Evolutionary conservation across 2,113 vertebrate genomes (phyloP).

Genomic region (Pterophyllum scalare): DNA sequence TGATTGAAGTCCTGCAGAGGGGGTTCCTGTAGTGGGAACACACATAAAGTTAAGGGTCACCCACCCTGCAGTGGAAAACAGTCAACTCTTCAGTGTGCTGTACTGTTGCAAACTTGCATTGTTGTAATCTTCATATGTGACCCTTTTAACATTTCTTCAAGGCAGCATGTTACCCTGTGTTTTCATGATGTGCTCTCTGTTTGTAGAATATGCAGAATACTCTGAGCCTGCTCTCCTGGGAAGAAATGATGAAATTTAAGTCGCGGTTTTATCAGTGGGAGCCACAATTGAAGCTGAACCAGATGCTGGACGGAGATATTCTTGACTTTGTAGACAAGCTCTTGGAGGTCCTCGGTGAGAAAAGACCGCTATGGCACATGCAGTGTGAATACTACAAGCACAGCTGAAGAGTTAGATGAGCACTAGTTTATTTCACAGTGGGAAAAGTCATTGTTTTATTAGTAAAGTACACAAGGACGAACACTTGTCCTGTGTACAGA

Average conservation of each 20-base stretch:
- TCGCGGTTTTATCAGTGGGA: slow-evolving; percentile 28
- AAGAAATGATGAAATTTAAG: slow-evolving; percentile 59
- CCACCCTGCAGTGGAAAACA: too few species aligned
- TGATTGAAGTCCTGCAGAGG: too few species aligned
- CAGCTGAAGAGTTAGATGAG: not conserved
- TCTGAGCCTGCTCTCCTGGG: slow-evolving; percentile 2
- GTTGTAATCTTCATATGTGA: not conserved
- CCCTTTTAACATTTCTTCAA: not conserved
- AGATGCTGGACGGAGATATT: slow-evolving; percentile 63
- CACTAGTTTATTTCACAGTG: not conserved
- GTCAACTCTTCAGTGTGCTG: not conserved
- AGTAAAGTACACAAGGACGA: not conserved
- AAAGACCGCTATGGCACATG: not conserved
- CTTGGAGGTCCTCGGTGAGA: slow-evolving; percentile 67
- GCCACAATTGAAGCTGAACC: not conserved
- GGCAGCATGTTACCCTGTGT: not conserved
- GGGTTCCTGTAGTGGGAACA: too few species aligned
- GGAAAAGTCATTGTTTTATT: not conserved
- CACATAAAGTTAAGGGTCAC: not conserved
- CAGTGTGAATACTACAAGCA: not conserved
- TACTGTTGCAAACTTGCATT: not conserved
- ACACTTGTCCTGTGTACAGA: not conserved
- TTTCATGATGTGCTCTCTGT: not conserved
- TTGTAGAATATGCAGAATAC: slow-evolving; percentile 62
- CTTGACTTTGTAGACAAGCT: slow-evolving; percentile 78